Conservation (phyloP, 2,113 vertebrate species). For the Colistium nudipinnis region DNA sequence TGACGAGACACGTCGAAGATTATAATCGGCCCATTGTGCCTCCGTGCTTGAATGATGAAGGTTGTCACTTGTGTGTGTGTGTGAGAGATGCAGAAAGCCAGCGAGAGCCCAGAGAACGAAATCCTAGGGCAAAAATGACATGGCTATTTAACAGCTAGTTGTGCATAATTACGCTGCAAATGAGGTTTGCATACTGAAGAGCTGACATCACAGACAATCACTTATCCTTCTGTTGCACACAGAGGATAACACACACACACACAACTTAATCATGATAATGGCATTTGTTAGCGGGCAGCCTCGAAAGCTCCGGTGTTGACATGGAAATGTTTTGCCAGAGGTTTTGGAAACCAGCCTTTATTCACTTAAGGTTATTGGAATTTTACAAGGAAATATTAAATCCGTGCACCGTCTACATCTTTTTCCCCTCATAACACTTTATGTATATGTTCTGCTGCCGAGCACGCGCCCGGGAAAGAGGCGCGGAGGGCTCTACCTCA, state of each 20-base stretch:
- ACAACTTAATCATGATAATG: slow-evolving; percentile 43
- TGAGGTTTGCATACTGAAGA: slow-evolving; percentile 63
- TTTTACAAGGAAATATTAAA: slow-evolving; percentile 20
- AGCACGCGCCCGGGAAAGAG: slow-evolving; percentile 8
- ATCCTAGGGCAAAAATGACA: slow-evolving; percentile 51
- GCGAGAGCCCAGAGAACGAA: slow-evolving; percentile 14
- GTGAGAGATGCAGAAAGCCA: neutral
- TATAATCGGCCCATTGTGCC: slow-evolving; percentile 52
- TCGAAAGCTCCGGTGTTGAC: slow-evolving; percentile 35
- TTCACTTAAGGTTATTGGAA: slow-evolving; percentile 37
- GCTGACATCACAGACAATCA: slow-evolving; percentile 53
- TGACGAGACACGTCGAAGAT: slow-evolving; percentile 49
- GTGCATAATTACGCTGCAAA: slow-evolving; percentile 64
- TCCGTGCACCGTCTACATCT: slow-evolving; percentile 1
- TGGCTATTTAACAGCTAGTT: slow-evolving; percentile 61
- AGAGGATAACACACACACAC: slow-evolving; percentile 10
- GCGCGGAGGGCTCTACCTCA: slow-evolving; percentile 29
- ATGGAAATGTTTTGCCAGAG: slow-evolving; percentile 37
- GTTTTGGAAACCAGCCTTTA: slow-evolving; percentile 24
- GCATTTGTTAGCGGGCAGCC: slow-evolving; percentile 26
- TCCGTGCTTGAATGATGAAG: slow-evolving; percentile 64
- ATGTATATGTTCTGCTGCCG: slow-evolving; percentile 41
- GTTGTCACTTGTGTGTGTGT: slow-evolving; percentile 50
- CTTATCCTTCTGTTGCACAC: slow-evolving; percentile 25
- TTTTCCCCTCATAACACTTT: slow-evolving; percentile 36